phyloP scores from a whole-genome alignment of 2,797 vertebrate genomes.

The Sebastes alutus region DNA sequence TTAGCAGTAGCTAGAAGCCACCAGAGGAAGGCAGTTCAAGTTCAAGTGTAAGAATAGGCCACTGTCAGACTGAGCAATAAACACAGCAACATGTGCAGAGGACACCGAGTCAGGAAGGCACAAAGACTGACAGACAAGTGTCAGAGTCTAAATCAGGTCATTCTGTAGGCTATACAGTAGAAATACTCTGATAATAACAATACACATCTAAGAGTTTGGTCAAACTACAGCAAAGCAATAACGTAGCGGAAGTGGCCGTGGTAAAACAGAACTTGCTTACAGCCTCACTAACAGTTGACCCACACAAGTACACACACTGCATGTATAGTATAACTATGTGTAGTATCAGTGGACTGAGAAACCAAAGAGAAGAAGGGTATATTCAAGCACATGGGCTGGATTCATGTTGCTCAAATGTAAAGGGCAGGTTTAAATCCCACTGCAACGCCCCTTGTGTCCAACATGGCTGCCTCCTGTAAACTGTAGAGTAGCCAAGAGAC shows the following conservation, averaged over 20 bases:
- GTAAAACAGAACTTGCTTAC: neutral
- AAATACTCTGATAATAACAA: neutral
- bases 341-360: slow-evolving; percentile 6
- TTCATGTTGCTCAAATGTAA: slow-evolving; percentile 4
- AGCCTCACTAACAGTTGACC: neutral
- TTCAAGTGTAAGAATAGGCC: slow-evolving; percentile 54
- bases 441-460: neutral
- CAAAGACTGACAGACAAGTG: neutral
- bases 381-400: slow-evolving; percentile 13
- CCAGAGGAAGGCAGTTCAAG: slow-evolving; percentile 51
- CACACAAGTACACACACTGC: neutral
- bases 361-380: neutral
- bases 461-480: slow-evolving; percentile 35
- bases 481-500: neutral
- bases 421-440: neutral
- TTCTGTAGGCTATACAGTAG: neutral
- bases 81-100: slow-evolving; percentile 8
- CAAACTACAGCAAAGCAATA: neutral
- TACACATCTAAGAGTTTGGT: neutral
- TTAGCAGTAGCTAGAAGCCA: slow-evolving; percentile 21
- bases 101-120: neutral
- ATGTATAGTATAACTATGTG: neutral
- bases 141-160: neutral
- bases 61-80: slow-evolving; percentile 36
- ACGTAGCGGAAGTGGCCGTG: neutral